Base-by-base conservation (phyloP, 2,113 vertebrate species). In the Poeciliopsis turrubarensis region DNA sequence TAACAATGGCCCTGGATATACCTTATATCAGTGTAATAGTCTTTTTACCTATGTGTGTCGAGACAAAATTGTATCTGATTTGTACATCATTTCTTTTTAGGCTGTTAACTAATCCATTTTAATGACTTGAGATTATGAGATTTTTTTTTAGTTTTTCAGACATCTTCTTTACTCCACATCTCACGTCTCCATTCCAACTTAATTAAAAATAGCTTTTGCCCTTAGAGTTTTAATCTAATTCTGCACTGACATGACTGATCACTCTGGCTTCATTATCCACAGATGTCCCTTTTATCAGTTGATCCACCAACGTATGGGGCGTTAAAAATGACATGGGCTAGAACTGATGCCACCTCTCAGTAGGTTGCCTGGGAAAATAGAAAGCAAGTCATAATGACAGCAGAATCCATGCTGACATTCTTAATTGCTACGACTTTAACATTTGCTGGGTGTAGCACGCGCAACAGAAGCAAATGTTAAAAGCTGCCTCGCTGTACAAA, bases 201-300 rank as follows among this genome's bases (percentile, higher is more conserved):
- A 79, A 81, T 68, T 70, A 67, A 65, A n/a, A 10, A 66, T 10
- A 26, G 0, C 11, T 75, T 73, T 51, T 60, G 65, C 22, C 39
- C 70, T 68, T 72, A 75, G 26, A 65, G 15, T 54, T 78, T 73
- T 27, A 77, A 81, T 74, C 29, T 63, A 77, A 68, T 66, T 41
- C 51, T 82, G 14, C 51, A 27, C 32, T 67, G 68, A 68, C 32
- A 41, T 5, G 14, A 68, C 39, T 34, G 47, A 41, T 72, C 57
- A 77, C 25, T 60, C 72, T 71, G 57, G 25, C 68, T 67, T 27
- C 54, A 30, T 80, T 68, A 71, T 32, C 67, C 34, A 17, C 27
- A 64, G 29, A 77, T 30, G n/a, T 65, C 61, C 4, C 47, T 70
- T 72, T 60, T 32, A 65, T 73, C 68, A 63, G 60, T 32, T 27